Evolutionary conservation across 2,113 vertebrate species (phyloP).

Genomic region (Cavia porcellus): DNA sequence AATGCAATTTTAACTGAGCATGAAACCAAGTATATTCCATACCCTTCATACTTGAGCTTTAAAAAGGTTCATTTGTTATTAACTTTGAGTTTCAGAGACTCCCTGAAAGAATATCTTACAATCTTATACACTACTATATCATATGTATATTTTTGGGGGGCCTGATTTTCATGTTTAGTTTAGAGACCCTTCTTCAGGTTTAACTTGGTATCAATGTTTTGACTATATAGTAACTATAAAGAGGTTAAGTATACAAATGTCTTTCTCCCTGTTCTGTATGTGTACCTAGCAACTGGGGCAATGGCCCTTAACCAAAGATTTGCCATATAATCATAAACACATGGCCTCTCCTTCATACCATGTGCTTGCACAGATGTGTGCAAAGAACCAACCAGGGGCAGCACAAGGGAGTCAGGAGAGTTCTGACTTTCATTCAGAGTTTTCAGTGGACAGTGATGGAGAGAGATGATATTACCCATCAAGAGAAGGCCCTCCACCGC

Average conservation of each 20-base stretch:
- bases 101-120: background rate
- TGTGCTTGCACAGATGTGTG: background rate
- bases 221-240: background rate
- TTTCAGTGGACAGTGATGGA: background rate
- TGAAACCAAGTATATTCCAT: background rate
- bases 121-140: background rate
- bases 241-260: background rate
- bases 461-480: background rate
- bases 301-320: background rate
- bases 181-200: slow-evolving; percentile 26
- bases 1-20: slow-evolving; percentile 21
- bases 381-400: background rate
- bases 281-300: background rate
- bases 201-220: slow-evolving; percentile 31
- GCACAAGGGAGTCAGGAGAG: background rate
- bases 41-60: background rate
- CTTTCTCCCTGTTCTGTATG: background rate
- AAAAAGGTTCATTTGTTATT: slow-evolving; percentile 30
- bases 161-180: slow-evolving; percentile 24
- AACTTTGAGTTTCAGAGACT: slow-evolving; percentile 14
- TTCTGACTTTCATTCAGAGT: background rate
- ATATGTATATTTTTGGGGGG: background rate
- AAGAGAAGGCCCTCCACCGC: background rate
- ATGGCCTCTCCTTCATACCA: background rate
- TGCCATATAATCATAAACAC: background rate